These are phyloP conservation scores for Lepisosteus osseus DNA, from an alignment of 2,113 vertebrate species.

Conservation along the genomic window DNA sequence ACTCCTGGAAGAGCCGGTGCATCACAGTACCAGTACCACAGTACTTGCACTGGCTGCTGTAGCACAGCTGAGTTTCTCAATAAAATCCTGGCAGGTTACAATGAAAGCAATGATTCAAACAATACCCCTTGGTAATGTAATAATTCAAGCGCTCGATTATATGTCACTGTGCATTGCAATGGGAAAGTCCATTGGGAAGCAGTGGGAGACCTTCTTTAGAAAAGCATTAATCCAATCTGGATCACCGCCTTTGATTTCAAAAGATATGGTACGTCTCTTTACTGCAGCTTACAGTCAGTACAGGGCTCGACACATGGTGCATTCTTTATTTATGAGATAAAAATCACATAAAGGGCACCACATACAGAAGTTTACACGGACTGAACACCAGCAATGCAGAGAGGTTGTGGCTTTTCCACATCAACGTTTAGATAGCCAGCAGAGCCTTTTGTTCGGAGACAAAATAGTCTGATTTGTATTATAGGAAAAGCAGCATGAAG, in stretches of 20 bases:
- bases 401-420: slow-evolving; percentile 9
- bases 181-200: slow-evolving; percentile 29
- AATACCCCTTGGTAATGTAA: slow-evolving; percentile 22
- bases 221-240: slow-evolving; percentile 26
- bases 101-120: slow-evolving; percentile 20
- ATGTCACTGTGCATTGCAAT: slow-evolving; percentile 35
- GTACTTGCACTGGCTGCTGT: slow-evolving; percentile 7
- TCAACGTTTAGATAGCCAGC: slow-evolving; percentile 6
- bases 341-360: slow-evolving; percentile 12
- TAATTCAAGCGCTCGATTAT: slow-evolving; percentile 30
- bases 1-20: background rate
- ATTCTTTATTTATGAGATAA: slow-evolving; percentile 13
- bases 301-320: slow-evolving; percentile 10
- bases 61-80: slow-evolving; percentile 10
- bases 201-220: slow-evolving; percentile 26
- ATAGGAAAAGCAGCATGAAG: slow-evolving; percentile 9
- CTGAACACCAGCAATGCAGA: background rate
- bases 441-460: slow-evolving; percentile 12
- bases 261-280: slow-evolving; percentile 25
- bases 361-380: background rate
- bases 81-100: slow-evolving; percentile 16
- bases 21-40: background rate
- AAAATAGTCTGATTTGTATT: slow-evolving; percentile 17
- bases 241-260: slow-evolving; percentile 38
- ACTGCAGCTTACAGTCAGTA: background rate